Base-by-base conservation (phyloP, 2,113 vertebrate genomes). In the Pelobates fuscus region DNA sequence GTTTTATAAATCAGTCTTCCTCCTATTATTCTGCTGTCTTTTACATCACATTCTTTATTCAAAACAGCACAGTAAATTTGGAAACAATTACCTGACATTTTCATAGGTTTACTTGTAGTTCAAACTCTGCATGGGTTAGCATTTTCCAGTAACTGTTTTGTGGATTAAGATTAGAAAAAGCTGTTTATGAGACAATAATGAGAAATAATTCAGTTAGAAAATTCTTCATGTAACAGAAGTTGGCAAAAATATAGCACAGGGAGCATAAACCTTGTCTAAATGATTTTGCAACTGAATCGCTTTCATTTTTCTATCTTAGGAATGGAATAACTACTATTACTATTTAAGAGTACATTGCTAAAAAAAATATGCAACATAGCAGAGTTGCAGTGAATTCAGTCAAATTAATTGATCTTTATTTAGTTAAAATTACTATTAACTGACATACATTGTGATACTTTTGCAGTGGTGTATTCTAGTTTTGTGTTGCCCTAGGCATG, bases 51-150 rank as follows among this genome's bases (percentile, higher is more conserved):
- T 6, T 6, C 18, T 44, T 71, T 71, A 71, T 71, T 60, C 60
- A 46, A 71, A 71, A 61, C 57, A 71, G 32, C 57, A 27, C 59
- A 52, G 60, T 37, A 44, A 23, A 52, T 64, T 72, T 72, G 70
- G 70, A 72, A 72, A 43, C 60, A 72, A 72, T 72, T 64, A 72
- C 44, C 70, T 24, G 29, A 32, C 27, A 72, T 64, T 63, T 72
- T 64, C 44, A 72, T 52, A 62, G 70, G 70, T 63, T 72, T 63
- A 72, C 60, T 64, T 64, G 54, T 27, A 63, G 70, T 54, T 62
- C 59, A 72, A 63, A 54, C 70, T 72, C 70, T 54, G 70, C 70
- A 49, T 63, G 59, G 70, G 70, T 64, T 43, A 64, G 10, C 41
- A 41, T 5, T 46, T 72, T 72, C 70, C 70, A 63, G 70, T 72